Evolutionary conservation across 2,113 vertebrate genomes (phyloP).

Genomic region (Leptosomus discolor): DNA sequence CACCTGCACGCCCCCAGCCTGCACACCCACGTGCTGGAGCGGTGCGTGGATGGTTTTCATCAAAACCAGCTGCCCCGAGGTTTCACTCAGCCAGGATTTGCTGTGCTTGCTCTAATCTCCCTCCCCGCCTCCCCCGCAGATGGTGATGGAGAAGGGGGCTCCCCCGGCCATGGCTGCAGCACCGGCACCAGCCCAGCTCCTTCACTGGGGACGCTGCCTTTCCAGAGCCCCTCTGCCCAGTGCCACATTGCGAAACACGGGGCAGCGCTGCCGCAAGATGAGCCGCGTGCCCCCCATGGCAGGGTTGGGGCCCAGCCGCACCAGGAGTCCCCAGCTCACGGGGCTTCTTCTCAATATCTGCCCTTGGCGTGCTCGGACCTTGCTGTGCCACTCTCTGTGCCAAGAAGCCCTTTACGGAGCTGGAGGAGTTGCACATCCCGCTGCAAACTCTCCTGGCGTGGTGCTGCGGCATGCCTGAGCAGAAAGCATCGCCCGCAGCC

Average conservation of each 20-base stretch:
- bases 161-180: not conserved
- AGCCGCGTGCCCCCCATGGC: fast-evolving
- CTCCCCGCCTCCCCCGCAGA: not conserved
- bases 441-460: not conserved
- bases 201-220: not conserved
- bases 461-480: fast-evolving
- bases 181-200: not conserved
- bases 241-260: fast-evolving
- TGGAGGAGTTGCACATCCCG: fast-evolving
- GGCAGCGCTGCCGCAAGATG: not conserved
- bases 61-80: not conserved
- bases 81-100: not conserved
- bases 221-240: not conserved
- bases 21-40: not conserved
- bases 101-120: not conserved
- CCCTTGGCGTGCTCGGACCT: fast-evolving
- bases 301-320: fast-evolving
- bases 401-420: not conserved
- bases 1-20: not conserved
- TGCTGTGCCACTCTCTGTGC: fast-evolving
- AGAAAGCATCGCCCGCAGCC: fast-evolving
- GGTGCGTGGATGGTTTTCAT: not conserved
- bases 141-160: not conserved
- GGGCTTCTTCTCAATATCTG: not conserved
- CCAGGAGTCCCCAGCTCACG: fast-evolving